Conservation (phyloP, 2,797 vertebrate genomes). For the Trichosurus vulpecula region DNA sequence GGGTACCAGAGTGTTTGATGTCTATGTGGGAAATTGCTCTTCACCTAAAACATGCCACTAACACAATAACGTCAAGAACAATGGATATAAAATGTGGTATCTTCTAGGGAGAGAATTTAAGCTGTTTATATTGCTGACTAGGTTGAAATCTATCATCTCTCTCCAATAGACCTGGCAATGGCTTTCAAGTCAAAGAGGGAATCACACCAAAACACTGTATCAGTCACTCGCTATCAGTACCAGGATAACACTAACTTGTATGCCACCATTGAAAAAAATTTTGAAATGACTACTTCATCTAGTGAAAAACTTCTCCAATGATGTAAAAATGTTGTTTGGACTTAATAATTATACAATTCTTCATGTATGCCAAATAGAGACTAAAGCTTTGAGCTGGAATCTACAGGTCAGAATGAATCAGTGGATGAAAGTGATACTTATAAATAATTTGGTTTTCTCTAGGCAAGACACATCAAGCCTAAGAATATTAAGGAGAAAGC, state of each 20-base stretch:
- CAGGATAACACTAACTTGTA: neutral
- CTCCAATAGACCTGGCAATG: neutral
- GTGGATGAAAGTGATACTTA: neutral
- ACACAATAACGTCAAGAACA: neutral
- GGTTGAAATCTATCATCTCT: neutral
- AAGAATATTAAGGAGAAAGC: neutral
- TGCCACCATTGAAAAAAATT: neutral
- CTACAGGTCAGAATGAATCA: neutral
- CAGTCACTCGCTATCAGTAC: neutral
- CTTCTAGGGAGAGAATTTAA: neutral
- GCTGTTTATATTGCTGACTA: neutral
- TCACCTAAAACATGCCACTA: neutral
- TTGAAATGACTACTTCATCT: neutral
- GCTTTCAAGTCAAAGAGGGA: neutral
- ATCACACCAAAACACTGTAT: neutral
- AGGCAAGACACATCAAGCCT: neutral
- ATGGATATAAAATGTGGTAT: neutral
- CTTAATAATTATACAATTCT: neutral
- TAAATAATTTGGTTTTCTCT: neutral
- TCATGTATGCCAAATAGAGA: neutral
- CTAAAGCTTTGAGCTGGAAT: neutral
- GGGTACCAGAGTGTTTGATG: neutral
- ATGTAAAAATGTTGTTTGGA: neutral
- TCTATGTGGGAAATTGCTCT: neutral
- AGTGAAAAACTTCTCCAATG: neutral